These are phyloP conservation scores for Aplodontia rufa DNA, from an alignment of 2,113 vertebrate genomes.

Conservation along the genomic window DNA sequence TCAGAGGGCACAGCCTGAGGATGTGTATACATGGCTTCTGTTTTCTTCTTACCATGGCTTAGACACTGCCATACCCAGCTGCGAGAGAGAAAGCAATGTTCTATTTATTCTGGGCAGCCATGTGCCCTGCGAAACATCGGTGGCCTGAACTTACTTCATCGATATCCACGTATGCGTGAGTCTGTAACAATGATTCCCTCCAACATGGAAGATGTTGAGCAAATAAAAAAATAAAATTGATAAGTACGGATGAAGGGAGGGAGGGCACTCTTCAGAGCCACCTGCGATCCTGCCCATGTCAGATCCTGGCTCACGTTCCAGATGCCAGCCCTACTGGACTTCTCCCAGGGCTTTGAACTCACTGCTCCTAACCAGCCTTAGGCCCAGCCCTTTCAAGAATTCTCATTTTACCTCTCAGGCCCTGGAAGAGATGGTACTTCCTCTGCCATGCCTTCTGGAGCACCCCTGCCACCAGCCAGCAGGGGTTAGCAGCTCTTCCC, in stretches of 20 bases:
- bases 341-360: not conserved
- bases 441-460: not conserved
- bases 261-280: not conserved
- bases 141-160: too few relatives aligned
- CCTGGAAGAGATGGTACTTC: not conserved
- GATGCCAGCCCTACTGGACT: not conserved
- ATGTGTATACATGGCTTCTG: not conserved
- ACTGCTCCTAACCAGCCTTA: not conserved
- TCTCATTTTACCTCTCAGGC: not conserved
- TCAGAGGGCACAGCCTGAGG: not conserved
- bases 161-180: too few relatives aligned
- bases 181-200: too few relatives aligned
- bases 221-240: too few relatives aligned
- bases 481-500: not conserved
- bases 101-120: not conserved
- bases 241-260: not conserved
- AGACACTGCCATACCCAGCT: not conserved
- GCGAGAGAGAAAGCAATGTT: not conserved
- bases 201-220: too few relatives aligned
- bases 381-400: not conserved
- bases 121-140: not conserved
- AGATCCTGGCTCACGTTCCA: not conserved
- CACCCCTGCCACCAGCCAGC: not conserved
- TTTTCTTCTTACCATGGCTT: not conserved
- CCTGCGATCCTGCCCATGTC: not conserved